phyloP scores from a whole-genome alignment of 2,888 invertebrate genomes.

The Cheilosia urbana region DNA sequence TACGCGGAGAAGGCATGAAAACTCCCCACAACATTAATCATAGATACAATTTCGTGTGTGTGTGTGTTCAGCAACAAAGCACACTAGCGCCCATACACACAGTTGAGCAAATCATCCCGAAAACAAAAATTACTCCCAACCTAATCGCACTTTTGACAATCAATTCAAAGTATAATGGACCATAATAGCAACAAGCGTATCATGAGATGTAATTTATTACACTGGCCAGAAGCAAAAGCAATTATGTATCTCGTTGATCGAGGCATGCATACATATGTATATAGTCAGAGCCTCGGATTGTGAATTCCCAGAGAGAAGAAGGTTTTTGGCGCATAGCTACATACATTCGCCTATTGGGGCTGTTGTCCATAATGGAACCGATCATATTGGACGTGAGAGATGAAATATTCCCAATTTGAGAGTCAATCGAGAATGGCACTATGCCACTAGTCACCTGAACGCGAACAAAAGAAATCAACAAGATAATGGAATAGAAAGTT shows the following conservation, averaged over 20 bases:
- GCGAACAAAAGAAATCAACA: conserved; percentile 34
- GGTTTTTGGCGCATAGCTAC: conserved; percentile 57
- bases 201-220: conserved; percentile 75
- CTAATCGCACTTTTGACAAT: conserved; percentile 75
- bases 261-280: not conserved
- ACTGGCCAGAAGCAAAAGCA: conserved; percentile 73
- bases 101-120: conserved; percentile 54
- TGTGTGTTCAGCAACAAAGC: conserved; percentile 31
- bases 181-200: conserved; percentile 75
- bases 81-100: conserved; percentile 13
- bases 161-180: conserved; percentile 74
- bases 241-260: conserved; percentile 64
- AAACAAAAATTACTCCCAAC: conserved; percentile 52
- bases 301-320: conserved; percentile 50
- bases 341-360: conserved; percentile 55
- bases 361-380: conserved; percentile 53
- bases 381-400: conserved; percentile 54
- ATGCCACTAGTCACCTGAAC: conserved; percentile 24
- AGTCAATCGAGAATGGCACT: conserved; percentile 53
- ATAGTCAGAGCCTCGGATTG: conserved; percentile 20
- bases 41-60: conserved; percentile 28
- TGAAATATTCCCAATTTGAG: conserved; percentile 61
- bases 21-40: conserved; percentile 67
- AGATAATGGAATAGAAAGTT: conserved; percentile 69
- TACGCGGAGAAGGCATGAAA: conserved; percentile 38